Evolutionary conservation across 1,140 invertebrate species (phyloP).

Genomic region (Eriocheir sinensis): DNA sequence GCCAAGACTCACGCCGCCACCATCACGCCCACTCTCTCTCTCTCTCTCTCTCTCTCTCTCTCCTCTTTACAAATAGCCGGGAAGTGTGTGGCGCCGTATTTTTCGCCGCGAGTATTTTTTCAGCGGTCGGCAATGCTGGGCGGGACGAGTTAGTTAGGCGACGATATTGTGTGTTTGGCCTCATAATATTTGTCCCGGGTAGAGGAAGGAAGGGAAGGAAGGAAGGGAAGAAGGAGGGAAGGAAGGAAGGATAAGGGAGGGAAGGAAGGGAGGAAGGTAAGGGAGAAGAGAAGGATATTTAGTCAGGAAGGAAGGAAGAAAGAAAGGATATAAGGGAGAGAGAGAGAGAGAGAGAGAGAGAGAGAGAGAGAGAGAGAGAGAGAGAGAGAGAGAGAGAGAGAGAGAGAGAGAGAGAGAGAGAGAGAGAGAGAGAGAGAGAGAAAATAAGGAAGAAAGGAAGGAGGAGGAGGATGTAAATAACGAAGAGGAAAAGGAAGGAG

Average conservation of each 20-base stretch:
- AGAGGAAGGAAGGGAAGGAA: no score
- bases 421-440: no score
- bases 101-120: background rate
- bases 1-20: background rate
- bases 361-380: slow-evolving; percentile 13
- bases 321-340: background rate
- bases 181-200: background rate
- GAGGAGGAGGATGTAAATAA: no score
- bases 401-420: no score
- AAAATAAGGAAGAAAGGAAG: background rate
- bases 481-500: background rate
- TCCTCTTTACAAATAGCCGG: background rate
- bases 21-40: background rate
- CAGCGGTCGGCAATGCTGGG: background rate
- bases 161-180: background rate
- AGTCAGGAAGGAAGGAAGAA: background rate
- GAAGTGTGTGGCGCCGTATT: background rate
- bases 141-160: background rate
- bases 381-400: background rate
- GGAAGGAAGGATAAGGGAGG: background rate
- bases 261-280: background rate
- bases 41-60: slow-evolving; percentile 32
- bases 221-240: background rate
- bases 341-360: background rate
- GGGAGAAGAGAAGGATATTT: background rate